Percentiles rank a stretch among this genome's conserved stretches.
Conservation (phyloP, 2,888 invertebrate genomes). For the Catocala nupta region DNA sequence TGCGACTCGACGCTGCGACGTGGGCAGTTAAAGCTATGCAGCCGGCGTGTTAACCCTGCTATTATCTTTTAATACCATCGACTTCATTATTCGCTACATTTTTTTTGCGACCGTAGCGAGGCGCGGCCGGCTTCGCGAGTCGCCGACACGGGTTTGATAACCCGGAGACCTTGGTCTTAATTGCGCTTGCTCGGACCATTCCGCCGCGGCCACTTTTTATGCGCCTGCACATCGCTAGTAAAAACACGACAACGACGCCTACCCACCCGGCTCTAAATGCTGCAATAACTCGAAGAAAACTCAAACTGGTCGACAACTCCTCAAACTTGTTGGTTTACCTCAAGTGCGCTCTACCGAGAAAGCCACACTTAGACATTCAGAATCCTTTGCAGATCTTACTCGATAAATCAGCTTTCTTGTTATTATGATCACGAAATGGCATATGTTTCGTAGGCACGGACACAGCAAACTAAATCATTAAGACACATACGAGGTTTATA, state of each 20-base stretch:
- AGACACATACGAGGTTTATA: background rate
- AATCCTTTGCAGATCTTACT: constrained; percentile 70
- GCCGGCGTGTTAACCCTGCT: constrained; percentile 77
- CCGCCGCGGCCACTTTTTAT: constrained; percentile 85
- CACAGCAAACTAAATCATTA: constrained; percentile 15
- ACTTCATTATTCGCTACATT: constrained; percentile 84
- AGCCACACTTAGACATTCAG: constrained; percentile 65
- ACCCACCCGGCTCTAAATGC: constrained; percentile 75
- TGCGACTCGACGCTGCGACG: constrained; percentile 36
- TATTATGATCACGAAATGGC: constrained; percentile 56
- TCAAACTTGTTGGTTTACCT: constrained; percentile 70
- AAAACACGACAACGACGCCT: constrained; percentile 78
- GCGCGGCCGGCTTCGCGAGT: constrained; percentile 77
- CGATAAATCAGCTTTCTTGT: constrained; percentile 67
- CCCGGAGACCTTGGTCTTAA: constrained; percentile 88
- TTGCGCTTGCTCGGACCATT: constrained; percentile 86
- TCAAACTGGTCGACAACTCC: constrained; percentile 63
- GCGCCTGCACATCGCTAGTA: constrained; percentile 86
- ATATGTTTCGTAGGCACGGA: constrained; percentile 39
- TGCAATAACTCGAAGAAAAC: constrained; percentile 69
- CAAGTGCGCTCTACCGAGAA: constrained; percentile 78
- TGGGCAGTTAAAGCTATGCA: constrained; percentile 69
- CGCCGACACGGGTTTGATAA: constrained; percentile 86
- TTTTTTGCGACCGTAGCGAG: constrained; percentile 81
- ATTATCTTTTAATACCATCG: constrained; percentile 86